Base-by-base conservation (phyloP, 53 echinoderm and acorn worm genomes). In the Arbacia lixula region DNA sequence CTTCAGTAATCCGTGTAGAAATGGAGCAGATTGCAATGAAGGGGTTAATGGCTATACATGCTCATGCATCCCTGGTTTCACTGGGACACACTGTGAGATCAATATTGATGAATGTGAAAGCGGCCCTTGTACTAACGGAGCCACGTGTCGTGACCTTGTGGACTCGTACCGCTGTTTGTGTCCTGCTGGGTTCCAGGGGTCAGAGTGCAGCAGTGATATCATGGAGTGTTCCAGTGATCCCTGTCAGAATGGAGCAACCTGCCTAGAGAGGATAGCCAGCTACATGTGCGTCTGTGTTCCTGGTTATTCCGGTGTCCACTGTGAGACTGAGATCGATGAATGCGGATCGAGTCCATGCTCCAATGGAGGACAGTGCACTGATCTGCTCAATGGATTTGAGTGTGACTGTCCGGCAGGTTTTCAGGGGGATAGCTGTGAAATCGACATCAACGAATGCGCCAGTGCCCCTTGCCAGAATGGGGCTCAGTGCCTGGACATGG, bases 161-260 rank as follows among this genome's bases (percentile, higher is more conserved):
- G 72, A 87, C 22, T 50, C 41, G 9, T 90, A 86, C 65, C 53
- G 36, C 26, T 90, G 90, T 42, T 43, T 35, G 19, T 90, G 90
- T 33, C 72, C 57, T 46, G 43, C 86, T 3, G 87, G 87, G 4
- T 90, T 83, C 38, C 72, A 63, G 10, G 90, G 90, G 2, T 57
- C 60, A 38, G 41, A 36, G 14, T 90, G 90, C 37, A 64, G 80
- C 26, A 52, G 16, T 39, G 86, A 90, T 30, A 86, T 82, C 16
- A 57, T 57, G 2, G 64, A 63, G 32, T 81, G 82, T 30, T 81
- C 64, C 33, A 81, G 82, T 51, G 94, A 84, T 11, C 94, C 94
- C 35, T 94, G 94, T 54, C 84, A 71, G 49, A 94, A 94, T 33
- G 91, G 89, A 0, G 94, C 86, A 0, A 85, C 76, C 25, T 94